These are phyloP conservation scores for Amphipyra berbera DNA, from an alignment of 2,888 invertebrate species.

Conservation along the genomic window DNA sequence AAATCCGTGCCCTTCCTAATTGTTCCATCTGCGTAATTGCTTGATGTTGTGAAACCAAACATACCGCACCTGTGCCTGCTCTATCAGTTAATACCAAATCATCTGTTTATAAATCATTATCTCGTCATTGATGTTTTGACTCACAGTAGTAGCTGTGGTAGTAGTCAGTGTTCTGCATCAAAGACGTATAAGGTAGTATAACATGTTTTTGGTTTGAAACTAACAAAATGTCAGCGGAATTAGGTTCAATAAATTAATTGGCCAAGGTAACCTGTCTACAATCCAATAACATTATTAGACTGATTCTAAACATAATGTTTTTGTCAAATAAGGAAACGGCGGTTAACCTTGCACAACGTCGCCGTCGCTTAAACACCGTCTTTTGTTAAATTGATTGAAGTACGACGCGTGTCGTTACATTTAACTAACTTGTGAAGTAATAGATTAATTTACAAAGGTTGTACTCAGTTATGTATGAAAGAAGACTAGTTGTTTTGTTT, in stretches of 20 bases:
- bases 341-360: slow-evolving; percentile 63
- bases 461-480: slow-evolving; percentile 75
- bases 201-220: slow-evolving; percentile 23
- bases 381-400: slow-evolving; percentile 53
- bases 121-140: neutral
- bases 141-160: no score
- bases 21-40: neutral
- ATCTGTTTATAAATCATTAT: slow-evolving; percentile 5
- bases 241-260: slow-evolving; percentile 33
- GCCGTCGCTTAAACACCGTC: slow-evolving; percentile 57
- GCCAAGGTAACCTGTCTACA: slow-evolving; percentile 50
- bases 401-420: slow-evolving; percentile 45
- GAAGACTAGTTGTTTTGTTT: slow-evolving; percentile 75
- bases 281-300: slow-evolving; percentile 42
- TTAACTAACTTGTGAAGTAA: slow-evolving; percentile 55
- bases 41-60: neutral
- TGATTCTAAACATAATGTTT: slow-evolving; percentile 54
- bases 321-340: slow-evolving; percentile 61
- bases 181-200: neutral
- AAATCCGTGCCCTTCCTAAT: neutral
- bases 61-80: neutral
- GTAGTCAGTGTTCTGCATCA: neutral
- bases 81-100: neutral
- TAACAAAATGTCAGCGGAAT: slow-evolving; percentile 46
- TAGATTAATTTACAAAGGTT: slow-evolving; percentile 55